Base-by-base conservation (phyloP, 2,888 invertebrate genomes). In the Polyploca ridens region DNA sequence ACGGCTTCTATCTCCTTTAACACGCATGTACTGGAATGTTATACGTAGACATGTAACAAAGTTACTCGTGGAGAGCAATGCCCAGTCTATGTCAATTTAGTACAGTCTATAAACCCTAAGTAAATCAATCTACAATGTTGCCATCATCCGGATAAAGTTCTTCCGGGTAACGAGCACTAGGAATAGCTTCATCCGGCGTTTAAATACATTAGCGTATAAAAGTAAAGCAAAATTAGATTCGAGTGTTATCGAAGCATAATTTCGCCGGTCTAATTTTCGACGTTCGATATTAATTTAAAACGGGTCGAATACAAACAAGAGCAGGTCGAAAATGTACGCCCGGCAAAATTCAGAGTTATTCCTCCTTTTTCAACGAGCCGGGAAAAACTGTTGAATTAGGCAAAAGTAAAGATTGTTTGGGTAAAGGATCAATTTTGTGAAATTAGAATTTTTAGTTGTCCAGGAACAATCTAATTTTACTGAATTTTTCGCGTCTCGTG, bases 351-450 rank as follows among this genome's bases (percentile, higher is more conserved):
- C 75, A 67, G 72, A 80, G 74, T 76, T 77, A 81, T 84, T 83
- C 75, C 78, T 78, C 76, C 72, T 76, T 79, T 80, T 79, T 78
- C 75, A 69, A 64, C 70, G 72, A 68, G 67, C 66, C 69, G 72
- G 72, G 77, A 80, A 83, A 86, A 85, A 83, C 79, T 84, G 85
- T 83, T 83, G 82, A 86, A 82, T 81, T 84, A 86, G 77, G 76
- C 70, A 77, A 79, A 82, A 84, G 79, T 77, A 76, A 84, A 85
- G 83, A 86, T 80, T 85, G 84, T 84, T 86, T 83, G 79, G 76
- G 77, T 69, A 73, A 82, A 76, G 78, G 78, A 83, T 84, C 83
- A 81, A 85, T 84, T 83, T 82, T 74, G 77, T 68, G 74, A 76
- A 80, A 78, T 70, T 78, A 73, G 64, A 76, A 75, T 78, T 82